Base-by-base conservation (phyloP, 2,113 vertebrate species). In the Pelmatolapia mariae region DNA sequence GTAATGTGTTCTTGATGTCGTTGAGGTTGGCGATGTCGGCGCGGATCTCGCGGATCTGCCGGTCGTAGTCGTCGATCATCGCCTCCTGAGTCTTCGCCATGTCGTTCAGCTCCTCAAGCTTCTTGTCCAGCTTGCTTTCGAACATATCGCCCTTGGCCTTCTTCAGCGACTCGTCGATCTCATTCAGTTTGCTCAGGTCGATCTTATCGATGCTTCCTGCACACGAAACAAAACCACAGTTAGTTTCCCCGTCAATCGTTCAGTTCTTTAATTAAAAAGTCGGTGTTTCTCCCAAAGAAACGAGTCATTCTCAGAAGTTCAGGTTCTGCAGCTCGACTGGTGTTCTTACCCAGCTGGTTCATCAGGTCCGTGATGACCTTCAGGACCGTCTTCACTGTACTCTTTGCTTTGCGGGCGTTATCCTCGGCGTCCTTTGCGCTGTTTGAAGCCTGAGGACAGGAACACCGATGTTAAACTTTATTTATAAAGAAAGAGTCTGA, bases 1-100 rank as follows among this genome's bases (percentile, higher is more conserved):
- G 99, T 92, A 99, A 95, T 73, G 98, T 98, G 91, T 97, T 98
- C 96, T 96, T 98, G 97, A 99, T 99, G 95, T 99, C 98, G 10
- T 98, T 97, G 78, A 99, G 97, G 94, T 99, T 99, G 92, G 45
- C 94, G 89, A 99, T 99, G 96, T 99, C 99, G 52, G 96, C 97
- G 68, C 96, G 92, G 93, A 99, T 99, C 94, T 99, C 97, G 7
- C 95, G 95, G 82, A 99, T 99, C 92, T 99, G 98, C 57, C 94
- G 96, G 90, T 99, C 97, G 68, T 99, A 99, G 93, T 97, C 96
- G 56, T 82, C 89, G 94, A 99, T 98, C 11, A 98, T 97, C 5
- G 96, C 96, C 19, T 98, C 98, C 92, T 99, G 99, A 54, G 96
- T 96, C 83, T 92, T 95, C 38, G 98, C 98, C 63, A 98, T 96